Evolutionary conservation across 2,797 vertebrate species (phyloP), one percentile per base, ranked within the genome.

Genomic region (Chiroxiphia lanceolata): DNA sequence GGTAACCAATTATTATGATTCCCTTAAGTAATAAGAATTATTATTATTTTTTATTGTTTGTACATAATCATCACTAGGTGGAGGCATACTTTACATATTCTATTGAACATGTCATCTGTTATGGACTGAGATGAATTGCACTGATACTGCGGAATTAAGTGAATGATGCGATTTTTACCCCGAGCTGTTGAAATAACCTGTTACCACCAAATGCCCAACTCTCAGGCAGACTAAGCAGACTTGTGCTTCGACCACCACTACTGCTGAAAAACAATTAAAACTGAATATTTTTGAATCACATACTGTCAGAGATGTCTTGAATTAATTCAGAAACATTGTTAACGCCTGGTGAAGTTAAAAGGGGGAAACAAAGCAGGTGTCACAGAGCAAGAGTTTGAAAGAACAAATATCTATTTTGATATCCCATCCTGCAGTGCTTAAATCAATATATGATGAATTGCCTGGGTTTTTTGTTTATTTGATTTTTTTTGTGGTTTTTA

Each of bases 81-180:
- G 96, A 97, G 94, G 96, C 94, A 96, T 94, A 96, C 95, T 94
- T 97, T 97, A 94, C 91, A 89, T 96, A 97, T 97, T 97, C 83
- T 69, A 40, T 94, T 94, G 90, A 93, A 84, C 25, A 8, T 94
- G 85, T 93, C 67, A 89, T 95, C 81, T 92, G 60, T 65, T 94
- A 31, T 8, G 80, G 65, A 45, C 85, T 68, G 85, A 86, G 77
- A 92, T 92, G 79, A 84, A 93, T 80, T 54, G 57, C 90, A 48
- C 23, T 56, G 90, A 87, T 95, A 65, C 56, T 71, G 78, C n/a
- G 33, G 18, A 89, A 76, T 90, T 61, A 57, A 90, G 64, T 64
- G 83, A 87, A 78, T 44, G 47, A 80, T 33, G 33, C 2, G 5
- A 44, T 80, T 92, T 91, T 93, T 68, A 87, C 51, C 64, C 45